phyloP scores from a whole-genome alignment of 1,140 invertebrate genomes.

The Drosophila tristis region DNA sequence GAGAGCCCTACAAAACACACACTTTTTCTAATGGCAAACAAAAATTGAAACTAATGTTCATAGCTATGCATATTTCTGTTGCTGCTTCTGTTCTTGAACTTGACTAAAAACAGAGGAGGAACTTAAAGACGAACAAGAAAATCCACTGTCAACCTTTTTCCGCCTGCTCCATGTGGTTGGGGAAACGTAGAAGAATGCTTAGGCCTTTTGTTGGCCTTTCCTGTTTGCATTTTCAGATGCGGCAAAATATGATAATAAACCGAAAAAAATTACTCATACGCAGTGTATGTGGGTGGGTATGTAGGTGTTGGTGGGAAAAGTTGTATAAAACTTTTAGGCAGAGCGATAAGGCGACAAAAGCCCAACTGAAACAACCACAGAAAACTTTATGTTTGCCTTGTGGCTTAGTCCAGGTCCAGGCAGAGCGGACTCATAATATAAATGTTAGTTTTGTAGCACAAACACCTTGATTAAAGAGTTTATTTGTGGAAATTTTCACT shows the following conservation, averaged over 20 bases:
- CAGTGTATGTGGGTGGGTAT: constrained; percentile 1
- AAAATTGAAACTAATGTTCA: constrained; percentile 62
- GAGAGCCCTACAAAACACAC: constrained; percentile 28
- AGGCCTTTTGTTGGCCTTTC: constrained; percentile 57
- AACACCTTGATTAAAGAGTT: constrained; percentile 50
- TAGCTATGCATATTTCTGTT: constrained; percentile 49
- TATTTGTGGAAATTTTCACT: constrained; percentile 9
- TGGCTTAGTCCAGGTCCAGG: constrained; percentile 17
- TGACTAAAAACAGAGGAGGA: constrained; percentile 13
- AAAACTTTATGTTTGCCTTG: constrained; percentile 58
- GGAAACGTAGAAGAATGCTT: constrained; percentile 35
- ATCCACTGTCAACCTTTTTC: constrained; percentile 43
- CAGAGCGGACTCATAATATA: constrained; percentile 32
- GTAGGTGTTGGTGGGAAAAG: constrained; percentile 24
- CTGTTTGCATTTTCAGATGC: constrained; percentile 17
- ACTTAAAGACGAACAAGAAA: constrained; percentile 14
- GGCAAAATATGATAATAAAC: constrained; percentile 64
- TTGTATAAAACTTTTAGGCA: constrained; percentile 58
- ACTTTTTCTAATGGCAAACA: constrained; percentile 34
- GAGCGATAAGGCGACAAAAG: constrained; percentile 53
- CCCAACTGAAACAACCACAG: constrained; percentile 37
- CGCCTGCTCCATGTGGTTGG: constrained; percentile 16
- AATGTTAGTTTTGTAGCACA: constrained; percentile 34
- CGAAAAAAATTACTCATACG: constrained; percentile 64
- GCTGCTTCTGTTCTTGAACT: constrained; percentile 33